Percentiles rank a stretch among this genome's conserved stretches.
Conservation (phyloP, 64 coral and sea anemone species). For the Montipora foliosa region DNA sequence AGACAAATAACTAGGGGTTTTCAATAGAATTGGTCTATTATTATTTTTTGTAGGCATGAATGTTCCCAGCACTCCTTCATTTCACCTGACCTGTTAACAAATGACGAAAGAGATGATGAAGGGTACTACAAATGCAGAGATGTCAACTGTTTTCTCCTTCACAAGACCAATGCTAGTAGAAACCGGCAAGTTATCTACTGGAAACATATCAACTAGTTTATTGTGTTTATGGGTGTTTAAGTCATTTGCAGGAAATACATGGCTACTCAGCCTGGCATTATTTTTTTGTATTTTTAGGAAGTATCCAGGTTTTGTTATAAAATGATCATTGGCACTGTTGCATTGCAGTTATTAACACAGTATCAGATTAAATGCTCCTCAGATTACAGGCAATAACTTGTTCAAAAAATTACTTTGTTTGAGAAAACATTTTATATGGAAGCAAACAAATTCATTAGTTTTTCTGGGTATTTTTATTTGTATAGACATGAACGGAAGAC, state of each 20-base stretch:
- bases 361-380: conserved; percentile 3
- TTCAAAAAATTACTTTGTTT: conserved; percentile 12
- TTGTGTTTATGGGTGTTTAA: background rate
- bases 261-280: background rate
- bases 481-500: background rate
- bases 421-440: background rate
- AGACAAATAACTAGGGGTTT: conserved; percentile 5
- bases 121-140: conserved; percentile 64
- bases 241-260: background rate
- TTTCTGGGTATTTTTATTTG: background rate
- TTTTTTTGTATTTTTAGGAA: background rate
- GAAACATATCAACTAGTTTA: conserved; percentile 1
- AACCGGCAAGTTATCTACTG: conserved; percentile 15
- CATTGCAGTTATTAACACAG: conserved; percentile 8
- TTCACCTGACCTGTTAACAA: background rate
- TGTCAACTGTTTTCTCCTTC: conserved; percentile 35
- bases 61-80: background rate
- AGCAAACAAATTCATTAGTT: background rate
- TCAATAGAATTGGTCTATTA: background rate
- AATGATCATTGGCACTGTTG: background rate
- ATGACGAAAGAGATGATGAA: conserved; percentile 40
- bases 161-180: conserved; percentile 32
- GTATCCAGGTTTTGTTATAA: conserved; percentile 1
- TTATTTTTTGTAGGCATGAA: conserved; percentile 17
- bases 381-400: background rate